Evolutionary conservation across 2,888 invertebrate species (phyloP).

Genomic region (Coleophora deauratella): DNA sequence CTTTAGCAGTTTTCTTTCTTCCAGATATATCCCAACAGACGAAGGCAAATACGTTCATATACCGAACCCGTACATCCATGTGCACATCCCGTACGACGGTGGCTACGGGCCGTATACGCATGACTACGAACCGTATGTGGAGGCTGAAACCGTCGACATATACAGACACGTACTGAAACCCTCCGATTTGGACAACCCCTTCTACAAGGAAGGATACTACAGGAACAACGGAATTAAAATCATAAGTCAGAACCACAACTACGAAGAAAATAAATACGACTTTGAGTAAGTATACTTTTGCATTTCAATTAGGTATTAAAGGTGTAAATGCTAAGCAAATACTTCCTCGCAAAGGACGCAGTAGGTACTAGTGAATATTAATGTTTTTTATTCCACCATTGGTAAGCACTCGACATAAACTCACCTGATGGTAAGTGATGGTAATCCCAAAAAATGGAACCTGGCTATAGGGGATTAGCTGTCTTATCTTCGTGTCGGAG

Average conservation of each 20-base stretch:
- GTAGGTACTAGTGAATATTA: too few relatives aligned
- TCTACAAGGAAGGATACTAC: slow-evolving; percentile 66
- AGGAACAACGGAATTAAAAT: slow-evolving; percentile 70
- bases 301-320: too few relatives aligned
- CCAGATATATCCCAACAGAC: slow-evolving; percentile 59
- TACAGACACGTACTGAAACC: slow-evolving; percentile 47
- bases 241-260: slow-evolving; percentile 61
- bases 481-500: too few relatives aligned
- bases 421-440: too few relatives aligned
- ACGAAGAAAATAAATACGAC: slow-evolving; percentile 67
- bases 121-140: slow-evolving; percentile 62
- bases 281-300: slow-evolving; percentile 59
- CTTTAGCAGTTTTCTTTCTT: too few relatives aligned
- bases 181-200: slow-evolving; percentile 50
- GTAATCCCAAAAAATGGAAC: too few relatives aligned
- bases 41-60: slow-evolving; percentile 71
- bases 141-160: slow-evolving; percentile 55
- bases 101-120: slow-evolving; percentile 61
- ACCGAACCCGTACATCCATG: slow-evolving; percentile 69
- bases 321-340: too few relatives aligned
- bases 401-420: too few relatives aligned
- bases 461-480: too few relatives aligned
- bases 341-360: too few relatives aligned
- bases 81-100: slow-evolving; percentile 62
- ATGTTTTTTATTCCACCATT: too few relatives aligned